Base-by-base conservation (phyloP, 2,797 vertebrate genomes). In the Rhodeus uyekii region DNA sequence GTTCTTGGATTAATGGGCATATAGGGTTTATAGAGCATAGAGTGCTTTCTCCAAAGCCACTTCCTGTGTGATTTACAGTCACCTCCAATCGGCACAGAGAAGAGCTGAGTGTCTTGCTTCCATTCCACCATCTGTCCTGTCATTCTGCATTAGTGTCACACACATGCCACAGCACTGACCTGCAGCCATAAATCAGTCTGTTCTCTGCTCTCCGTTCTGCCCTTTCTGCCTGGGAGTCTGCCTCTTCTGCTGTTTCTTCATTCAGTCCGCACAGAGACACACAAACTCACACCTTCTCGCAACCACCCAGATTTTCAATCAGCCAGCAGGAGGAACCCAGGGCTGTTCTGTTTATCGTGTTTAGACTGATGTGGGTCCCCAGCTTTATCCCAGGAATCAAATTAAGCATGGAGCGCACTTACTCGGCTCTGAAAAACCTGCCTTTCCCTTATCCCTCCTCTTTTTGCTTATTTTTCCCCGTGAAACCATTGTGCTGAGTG, bases 271-370 rank as follows among this genome's bases (percentile, higher is more conserved):
- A 91, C 84, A 85, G 34, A 53, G 39, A 81, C 73, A 63, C 77
- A 84, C 63, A 53, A 38, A 72, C 72, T 53, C n/a, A 76, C 63
- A 61, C 50, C 71, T 53, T 68, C 86, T 85, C 84, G 87, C 91
- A 90, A 88, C 89, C 90, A 89, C 90, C 90, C 91, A 87, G 87
- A 88, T 88, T 91, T 92, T 93, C 92, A 92, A 85, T 94, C 92
- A 92, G 88, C 9, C 8, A 87, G 86, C 85, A 27, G 83, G 83
- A 69, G 85, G 84, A 85, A 24, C 29, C 73, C 83, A 83, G 60
- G 74, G 32, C 85, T 2, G 78, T 85, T 89, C 80, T 77, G 89
- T 91, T 92, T 90, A 91, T 90, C 85, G 83, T 88, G 87, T 92
- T 88, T 85, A 76, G 87, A 86, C 82, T 81, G 19, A 64, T 44